Evolutionary conservation across 2,113 vertebrate genomes (phyloP), one percentile per base, ranked within the genome.

Genomic region (Donacobius atricapilla): DNA sequence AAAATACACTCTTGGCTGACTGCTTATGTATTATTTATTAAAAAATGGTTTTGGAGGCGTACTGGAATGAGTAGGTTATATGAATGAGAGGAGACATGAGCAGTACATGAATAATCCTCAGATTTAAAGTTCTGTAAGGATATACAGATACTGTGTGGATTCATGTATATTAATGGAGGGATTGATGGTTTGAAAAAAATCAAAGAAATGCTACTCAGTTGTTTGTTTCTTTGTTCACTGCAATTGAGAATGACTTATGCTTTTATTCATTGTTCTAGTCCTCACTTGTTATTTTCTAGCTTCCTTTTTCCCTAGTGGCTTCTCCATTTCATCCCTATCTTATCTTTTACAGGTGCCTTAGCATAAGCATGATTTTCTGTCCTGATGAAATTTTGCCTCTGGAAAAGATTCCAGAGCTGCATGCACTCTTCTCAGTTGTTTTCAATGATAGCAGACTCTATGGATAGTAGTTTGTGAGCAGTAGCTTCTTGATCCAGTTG

Each of bases 1-100:
- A 69, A 77, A 89, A 61, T 53, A 33, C 2, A 5, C 42, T 83
- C 5, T 27, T 31, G 21, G 7, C 30, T 92, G 75, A 83, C 92
- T 88, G 64, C 79, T 89, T 53, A 80, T 88, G 45, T 58, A 86
- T 96, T 90, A 85, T 96, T 95, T 90, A 92, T 88, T 83, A 11
- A 31, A 66, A 45, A 2, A 4, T 76, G 75, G 0, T 57, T 85
- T 50, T 57, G 24, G 70, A 80, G 30, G 35, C 6, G 11, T 53
- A 50, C 33, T 37, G 63, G 27, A 63, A 47, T 83, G 79, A 78
- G 48, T 61, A 42, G 24, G 63, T 18, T 81, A 28, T 70, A 42
- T 13, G 19, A 54, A 81, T 81, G 80, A 87, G 50, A 86, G 71
- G 54, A 50, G 42, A 78, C 3, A 2, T 19, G 19, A 83, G 68